phyloP scores from a whole-genome alignment of 2,797 vertebrate species.

The Chaetophractus vellerosus region DNA sequence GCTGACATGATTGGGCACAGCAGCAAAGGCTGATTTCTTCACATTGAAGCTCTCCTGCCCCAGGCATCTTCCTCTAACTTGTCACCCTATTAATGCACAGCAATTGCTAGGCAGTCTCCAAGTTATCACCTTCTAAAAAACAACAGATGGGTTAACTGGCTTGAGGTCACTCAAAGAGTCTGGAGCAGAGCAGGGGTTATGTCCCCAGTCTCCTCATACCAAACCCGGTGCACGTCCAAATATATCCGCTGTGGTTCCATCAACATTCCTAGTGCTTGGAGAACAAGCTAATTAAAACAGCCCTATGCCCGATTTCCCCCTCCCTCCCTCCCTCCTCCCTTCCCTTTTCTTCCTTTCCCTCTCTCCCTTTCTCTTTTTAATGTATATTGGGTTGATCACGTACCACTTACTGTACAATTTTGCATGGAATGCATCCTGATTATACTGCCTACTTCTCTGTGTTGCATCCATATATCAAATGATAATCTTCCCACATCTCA shows the following conservation, averaged over 20 bases:
- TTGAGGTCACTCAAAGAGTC: constrained; percentile 67
- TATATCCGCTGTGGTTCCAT: constrained; percentile 5
- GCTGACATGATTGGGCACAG: constrained; percentile 52
- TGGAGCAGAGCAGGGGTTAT: constrained; percentile 61
- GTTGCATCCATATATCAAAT: constrained; percentile 26
- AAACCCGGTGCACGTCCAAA: constrained; percentile 15
- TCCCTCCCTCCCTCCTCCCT: neutral
- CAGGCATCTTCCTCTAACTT: constrained; percentile 67
- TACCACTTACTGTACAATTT: constrained; percentile 24
- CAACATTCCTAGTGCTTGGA: constrained; percentile 55
- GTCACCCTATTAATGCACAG: constrained; percentile 69
- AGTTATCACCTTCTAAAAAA: constrained; percentile 74
- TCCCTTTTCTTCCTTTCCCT: neutral
- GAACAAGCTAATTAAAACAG: constrained; percentile 59
- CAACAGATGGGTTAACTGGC: constrained; percentile 77
- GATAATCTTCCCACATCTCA: constrained; percentile 33
- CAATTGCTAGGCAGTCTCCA: constrained; percentile 68
- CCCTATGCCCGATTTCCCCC: constrained; percentile 3
- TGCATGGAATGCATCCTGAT: constrained; percentile 52
- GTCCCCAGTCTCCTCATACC: constrained; percentile 30
- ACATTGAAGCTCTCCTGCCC: constrained; percentile 56
- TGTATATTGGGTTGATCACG: constrained; percentile 23
- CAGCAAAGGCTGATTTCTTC: constrained; percentile 62
- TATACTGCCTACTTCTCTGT: constrained; percentile 16
- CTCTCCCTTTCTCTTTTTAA: neutral